A percentile compares a stretch with the other conserved stretches of the same genome.
phyloP scores from a whole-genome alignment of 37 sponge, comb jelly and placozoan genomes.

The Sycon ciliatum region DNA sequence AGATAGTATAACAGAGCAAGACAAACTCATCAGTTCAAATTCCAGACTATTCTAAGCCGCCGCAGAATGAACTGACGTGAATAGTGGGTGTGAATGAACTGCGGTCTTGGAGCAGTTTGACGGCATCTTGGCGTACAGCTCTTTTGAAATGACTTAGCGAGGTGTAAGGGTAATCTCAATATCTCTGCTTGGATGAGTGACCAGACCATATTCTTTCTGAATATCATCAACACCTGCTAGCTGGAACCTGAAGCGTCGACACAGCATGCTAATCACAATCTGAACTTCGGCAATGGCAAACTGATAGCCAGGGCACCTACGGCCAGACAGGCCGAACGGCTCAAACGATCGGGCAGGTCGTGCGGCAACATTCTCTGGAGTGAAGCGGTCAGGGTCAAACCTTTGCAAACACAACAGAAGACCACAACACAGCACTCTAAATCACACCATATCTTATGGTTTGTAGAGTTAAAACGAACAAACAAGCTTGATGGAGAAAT shows the following conservation, averaged over 20 bases:
- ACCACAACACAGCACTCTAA: background rate
- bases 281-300: constrained; percentile 73
- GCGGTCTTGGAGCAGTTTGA: no score
- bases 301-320: constrained; percentile 81
- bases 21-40: no score
- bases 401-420: constrained; percentile 34
- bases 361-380: background rate
- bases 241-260: constrained; percentile 35
- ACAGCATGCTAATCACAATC: constrained; percentile 38
- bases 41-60: no score
- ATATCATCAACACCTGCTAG: constrained; percentile 20
- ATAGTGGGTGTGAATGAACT: background rate
- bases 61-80: background rate
- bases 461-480: no score
- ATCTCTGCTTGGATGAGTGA: constrained; percentile 47
- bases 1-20: no score
- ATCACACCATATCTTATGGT: no score
- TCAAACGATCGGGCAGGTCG: constrained; percentile 35
- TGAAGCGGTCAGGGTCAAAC: constrained; percentile 67
- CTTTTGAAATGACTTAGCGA: background rate
- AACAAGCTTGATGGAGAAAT: no score
- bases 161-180: background rate
- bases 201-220: constrained; percentile 46
- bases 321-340: constrained; percentile 76
- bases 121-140: background rate